Evolutionary conservation across 2,113 vertebrate genomes (phyloP), one percentile per base, ranked within the genome.

Genomic region (Thomomys bottae): DNA sequence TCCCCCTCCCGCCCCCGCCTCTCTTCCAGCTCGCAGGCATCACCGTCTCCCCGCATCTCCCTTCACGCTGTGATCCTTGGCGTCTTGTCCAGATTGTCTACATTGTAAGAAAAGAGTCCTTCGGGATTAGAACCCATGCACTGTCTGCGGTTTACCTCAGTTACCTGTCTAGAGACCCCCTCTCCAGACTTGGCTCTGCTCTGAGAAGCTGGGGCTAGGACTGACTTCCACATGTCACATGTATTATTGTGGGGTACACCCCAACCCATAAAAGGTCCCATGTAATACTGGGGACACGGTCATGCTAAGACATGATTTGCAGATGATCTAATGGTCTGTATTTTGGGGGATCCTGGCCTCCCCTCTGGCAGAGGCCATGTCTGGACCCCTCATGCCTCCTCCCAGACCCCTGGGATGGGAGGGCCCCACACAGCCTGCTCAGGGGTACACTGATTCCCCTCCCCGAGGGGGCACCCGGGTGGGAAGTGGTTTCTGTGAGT

Each of bases 191-290:
- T 0, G 7, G 49, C 24, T 8, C 2, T 4, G 0, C 24, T 4
- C 11, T 1, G 15, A 40, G 36, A 64, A 17, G 15, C 21, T 6
- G 26, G 32, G 6, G 5, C 8, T 20, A 6, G 0, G 21, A 18
- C 5, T 30, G 21, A 18, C 5, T 30, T 1, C 7, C 1, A 1
- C 1, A 5, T 26, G n/a, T n/a, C n/a, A n/a, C n/a, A 0, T 3
- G 11, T 11, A 59, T 63, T 28, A 5, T 5, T 1, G 0, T n/a
- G 24, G 42, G 67, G 61, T 75, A 24, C 2, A 5, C 6, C 21
- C 34, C 17, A 2, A 1, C 20, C 3, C 1, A 0, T 5, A 12
- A 26, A 8, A n/a, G 5, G 45, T 57, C 59, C 15, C 2, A 4
- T 12, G 45, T 5, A 0, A 0, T 5, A 4, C 7, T 24, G 30